Percentiles rank a stretch among this genome's conserved stretches.
Conservation (phyloP, 2,113 vertebrate genomes). For the Bothrops jararaca region DNA sequence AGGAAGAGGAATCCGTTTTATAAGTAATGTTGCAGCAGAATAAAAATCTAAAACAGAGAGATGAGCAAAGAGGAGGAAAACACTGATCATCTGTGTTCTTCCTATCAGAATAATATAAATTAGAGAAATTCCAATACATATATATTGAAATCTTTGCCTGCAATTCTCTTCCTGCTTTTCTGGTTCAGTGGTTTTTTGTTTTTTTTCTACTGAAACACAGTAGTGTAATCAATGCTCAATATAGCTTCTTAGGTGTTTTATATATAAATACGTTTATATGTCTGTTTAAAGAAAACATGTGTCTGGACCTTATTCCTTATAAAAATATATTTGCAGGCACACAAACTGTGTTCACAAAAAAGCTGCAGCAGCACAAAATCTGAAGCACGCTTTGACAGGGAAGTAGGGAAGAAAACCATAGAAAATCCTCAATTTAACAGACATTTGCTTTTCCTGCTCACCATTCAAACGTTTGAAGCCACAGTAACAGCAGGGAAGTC, state of each 20-base stretch:
- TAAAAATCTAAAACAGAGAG: neutral
- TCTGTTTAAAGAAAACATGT: neutral
- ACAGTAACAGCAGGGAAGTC: neutral
- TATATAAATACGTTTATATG: neutral
- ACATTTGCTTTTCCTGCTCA: neutral
- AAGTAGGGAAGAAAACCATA: neutral
- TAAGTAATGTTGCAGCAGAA: neutral
- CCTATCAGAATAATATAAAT: neutral
- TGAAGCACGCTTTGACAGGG: neutral
- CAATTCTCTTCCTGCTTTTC: neutral
- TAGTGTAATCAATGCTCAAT: neutral
- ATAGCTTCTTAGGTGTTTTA: neutral
- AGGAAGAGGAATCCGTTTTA: neutral
- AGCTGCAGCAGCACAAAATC: neutral
- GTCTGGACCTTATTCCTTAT: neutral
- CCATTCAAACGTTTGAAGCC: neutral
- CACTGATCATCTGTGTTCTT: neutral
- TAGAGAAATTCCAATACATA: neutral
- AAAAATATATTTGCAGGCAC: neutral
- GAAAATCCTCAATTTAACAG: neutral
- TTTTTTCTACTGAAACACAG: neutral
- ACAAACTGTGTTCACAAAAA: neutral
- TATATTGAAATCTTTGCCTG: neutral
- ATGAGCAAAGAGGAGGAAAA: neutral
- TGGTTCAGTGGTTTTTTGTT: neutral